Conservation (phyloP, 1,140 invertebrate species). For the Magallana gigas region DNA sequence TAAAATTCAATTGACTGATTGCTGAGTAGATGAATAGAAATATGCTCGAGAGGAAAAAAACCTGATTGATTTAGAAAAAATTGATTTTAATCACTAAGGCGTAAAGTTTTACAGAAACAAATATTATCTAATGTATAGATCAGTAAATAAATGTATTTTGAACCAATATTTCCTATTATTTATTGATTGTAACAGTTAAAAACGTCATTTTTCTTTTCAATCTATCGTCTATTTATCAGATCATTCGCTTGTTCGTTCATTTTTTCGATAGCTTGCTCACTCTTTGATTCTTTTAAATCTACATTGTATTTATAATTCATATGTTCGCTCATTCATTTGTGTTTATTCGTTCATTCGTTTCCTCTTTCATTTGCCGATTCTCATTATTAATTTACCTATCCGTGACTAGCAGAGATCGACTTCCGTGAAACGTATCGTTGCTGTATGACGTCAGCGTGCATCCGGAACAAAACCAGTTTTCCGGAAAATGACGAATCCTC, state of each 20-base stretch:
- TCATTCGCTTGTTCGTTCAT: no score
- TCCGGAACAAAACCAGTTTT: constrained; percentile 24
- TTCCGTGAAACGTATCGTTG: not conserved
- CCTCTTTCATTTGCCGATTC: no score
- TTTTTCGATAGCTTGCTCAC: no score
- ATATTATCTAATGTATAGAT: not conserved
- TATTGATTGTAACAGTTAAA: no score
- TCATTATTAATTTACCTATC: constrained; percentile 7
- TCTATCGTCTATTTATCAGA: no score
- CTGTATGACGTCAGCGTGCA: constrained; percentile 12
- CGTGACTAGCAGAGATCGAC: constrained; percentile 11
- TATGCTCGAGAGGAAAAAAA: no score
- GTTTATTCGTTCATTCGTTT: no score
- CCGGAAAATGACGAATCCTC: constrained; percentile 31
- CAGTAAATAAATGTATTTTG: not conserved
- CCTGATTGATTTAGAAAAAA: not conserved
- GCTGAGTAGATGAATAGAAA: not conserved
- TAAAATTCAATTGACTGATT: not conserved
- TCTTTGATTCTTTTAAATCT: not conserved
- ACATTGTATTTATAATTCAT: no score
- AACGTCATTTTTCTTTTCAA: no score
- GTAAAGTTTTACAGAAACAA: not conserved
- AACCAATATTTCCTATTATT: no score
- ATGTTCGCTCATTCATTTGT: no score
- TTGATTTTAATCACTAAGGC: not conserved